Percentiles rank a stretch among this genome's conserved stretches.
Evolutionary conservation across 2,888 invertebrate genomes (phyloP).

Genomic region (Conistra vaccinii): DNA sequence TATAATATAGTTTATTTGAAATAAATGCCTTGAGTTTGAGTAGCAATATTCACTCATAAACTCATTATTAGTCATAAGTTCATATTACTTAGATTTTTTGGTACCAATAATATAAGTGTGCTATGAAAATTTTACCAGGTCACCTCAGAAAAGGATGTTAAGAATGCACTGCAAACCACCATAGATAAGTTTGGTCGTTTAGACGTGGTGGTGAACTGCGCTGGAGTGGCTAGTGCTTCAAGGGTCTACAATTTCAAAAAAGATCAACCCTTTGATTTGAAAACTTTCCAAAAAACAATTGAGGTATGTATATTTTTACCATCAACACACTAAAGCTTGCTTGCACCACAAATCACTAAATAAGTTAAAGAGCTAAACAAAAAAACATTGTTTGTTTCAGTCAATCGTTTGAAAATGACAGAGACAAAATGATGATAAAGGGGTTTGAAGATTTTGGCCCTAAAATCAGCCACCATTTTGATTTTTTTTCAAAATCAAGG

Average conservation of each 20-base stretch:
- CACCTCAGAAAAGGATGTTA: slow-evolving; percentile 95
- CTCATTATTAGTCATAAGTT: neutral
- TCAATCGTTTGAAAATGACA: neutral
- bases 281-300: slow-evolving; percentile 94
- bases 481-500: too few species aligned
- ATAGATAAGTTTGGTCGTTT: slow-evolving; percentile 96
- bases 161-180: slow-evolving; percentile 93
- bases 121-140: slow-evolving; percentile 89
- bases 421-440: too few species aligned
- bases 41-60: too few species aligned
- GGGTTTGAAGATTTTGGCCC: too few species aligned
- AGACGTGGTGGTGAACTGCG: slow-evolving; percentile 98
- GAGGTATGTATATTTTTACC: slow-evolving; percentile 84
- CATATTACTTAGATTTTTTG: neutral
- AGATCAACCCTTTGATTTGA: slow-evolving; percentile 93
- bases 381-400: neutral
- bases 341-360: neutral
- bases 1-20: too few species aligned
- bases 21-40: too few species aligned
- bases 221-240: slow-evolving; percentile 97
- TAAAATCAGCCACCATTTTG: too few species aligned
- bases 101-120: neutral
- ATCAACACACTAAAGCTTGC: neutral
- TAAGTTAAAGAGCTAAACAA: neutral
- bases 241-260: slow-evolving; percentile 98